These are phyloP conservation scores for Salminus brasiliensis DNA, from an alignment of 2,113 vertebrate genomes.

Conservation along the genomic window DNA sequence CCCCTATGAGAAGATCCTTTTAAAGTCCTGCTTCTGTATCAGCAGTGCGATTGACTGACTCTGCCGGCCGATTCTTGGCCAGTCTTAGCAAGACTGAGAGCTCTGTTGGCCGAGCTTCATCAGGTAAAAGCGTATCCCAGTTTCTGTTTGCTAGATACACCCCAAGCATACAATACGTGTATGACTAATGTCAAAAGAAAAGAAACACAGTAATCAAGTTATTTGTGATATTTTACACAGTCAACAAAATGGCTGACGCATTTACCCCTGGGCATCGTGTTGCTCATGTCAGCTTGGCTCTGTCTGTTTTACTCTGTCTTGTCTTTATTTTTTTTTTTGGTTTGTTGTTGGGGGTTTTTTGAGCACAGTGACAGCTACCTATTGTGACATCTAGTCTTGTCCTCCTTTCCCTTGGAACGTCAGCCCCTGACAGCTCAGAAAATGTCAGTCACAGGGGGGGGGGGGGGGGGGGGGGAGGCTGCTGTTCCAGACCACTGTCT, in stretches of 20 bases:
- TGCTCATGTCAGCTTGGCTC: constrained; percentile 32
- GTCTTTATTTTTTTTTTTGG: too few relatives aligned
- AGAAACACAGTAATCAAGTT: constrained; percentile 31
- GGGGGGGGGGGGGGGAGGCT: constrained; percentile 22
- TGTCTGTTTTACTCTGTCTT: constrained; percentile 33
- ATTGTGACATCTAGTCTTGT: constrained; percentile 55
- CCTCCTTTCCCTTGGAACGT: constrained; percentile 42
- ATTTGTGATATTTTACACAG: constrained; percentile 27
- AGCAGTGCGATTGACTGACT: constrained; percentile 7
- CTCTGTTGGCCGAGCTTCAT: constrained; percentile 34
- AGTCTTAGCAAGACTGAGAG: constrained; percentile 17
- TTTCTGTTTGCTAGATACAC: constrained; percentile 29
- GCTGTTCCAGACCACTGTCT: constrained; percentile 47
- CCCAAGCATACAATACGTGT: constrained; percentile 7
- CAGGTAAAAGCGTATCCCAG: constrained; percentile 22
- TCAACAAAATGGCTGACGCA: constrained; percentile 35
- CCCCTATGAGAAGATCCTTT: neutral
- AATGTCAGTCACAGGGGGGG: constrained; percentile 52
- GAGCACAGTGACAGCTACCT: constrained; percentile 49
- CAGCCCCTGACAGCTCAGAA: constrained; percentile 45
- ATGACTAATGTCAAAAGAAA: constrained; percentile 18
- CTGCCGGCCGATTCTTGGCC: constrained; percentile 1
- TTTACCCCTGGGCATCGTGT: constrained; percentile 34
- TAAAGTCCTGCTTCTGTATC: neutral
- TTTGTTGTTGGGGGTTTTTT: too few relatives aligned